phyloP scores from a whole-genome alignment of 64 coral and sea anemone species.

The Pachyseris speciosa region DNA sequence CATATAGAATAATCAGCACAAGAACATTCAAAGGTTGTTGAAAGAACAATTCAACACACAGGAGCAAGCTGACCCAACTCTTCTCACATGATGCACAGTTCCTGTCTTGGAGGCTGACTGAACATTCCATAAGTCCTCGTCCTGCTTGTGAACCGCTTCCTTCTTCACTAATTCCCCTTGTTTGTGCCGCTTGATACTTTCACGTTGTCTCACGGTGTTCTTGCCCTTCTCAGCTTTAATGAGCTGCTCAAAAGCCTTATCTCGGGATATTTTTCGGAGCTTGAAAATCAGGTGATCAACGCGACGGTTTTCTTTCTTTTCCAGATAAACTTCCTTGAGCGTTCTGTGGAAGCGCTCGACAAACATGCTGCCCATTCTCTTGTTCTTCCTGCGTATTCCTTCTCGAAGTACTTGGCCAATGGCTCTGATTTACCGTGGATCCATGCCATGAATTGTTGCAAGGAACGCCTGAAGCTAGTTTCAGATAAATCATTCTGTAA shows the following conservation, averaged over 20 bases:
- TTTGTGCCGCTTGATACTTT: slow-evolving; percentile 54
- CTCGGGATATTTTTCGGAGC: slow-evolving; percentile 27
- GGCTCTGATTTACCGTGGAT: neutral
- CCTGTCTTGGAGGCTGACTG: slow-evolving; percentile 1
- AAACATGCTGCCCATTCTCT: slow-evolving; percentile 30
- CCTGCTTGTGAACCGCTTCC: slow-evolving; percentile 1
- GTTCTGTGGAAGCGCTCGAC: slow-evolving; percentile 54
- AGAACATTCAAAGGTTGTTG: slow-evolving; percentile 26
- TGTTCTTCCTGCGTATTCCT: neutral
- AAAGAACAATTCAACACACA: neutral
- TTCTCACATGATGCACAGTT: slow-evolving; percentile 29
- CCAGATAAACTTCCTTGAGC: slow-evolving; percentile 46
- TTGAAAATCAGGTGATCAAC: slow-evolving; percentile 45
- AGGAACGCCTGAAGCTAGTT: neutral
- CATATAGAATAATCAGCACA: slow-evolving; percentile 55
- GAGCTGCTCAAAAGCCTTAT: slow-evolving; percentile 38
- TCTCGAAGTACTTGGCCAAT: slow-evolving; percentile 17
- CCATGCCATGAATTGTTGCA: slow-evolving; percentile 43
- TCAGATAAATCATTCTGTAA: slow-evolving; percentile 16
- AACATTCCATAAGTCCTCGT: slow-evolving; percentile 23
- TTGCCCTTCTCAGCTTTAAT: slow-evolving; percentile 67
- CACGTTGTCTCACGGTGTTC: neutral
- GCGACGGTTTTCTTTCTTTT: slow-evolving; percentile 41
- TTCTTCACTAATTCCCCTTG: neutral
- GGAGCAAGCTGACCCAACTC: neutral